Percentiles rank a stretch among this genome's conserved stretches.
phyloP scores from a whole-genome alignment of 2,888 invertebrate species.

The Aethes cnicana region DNA sequence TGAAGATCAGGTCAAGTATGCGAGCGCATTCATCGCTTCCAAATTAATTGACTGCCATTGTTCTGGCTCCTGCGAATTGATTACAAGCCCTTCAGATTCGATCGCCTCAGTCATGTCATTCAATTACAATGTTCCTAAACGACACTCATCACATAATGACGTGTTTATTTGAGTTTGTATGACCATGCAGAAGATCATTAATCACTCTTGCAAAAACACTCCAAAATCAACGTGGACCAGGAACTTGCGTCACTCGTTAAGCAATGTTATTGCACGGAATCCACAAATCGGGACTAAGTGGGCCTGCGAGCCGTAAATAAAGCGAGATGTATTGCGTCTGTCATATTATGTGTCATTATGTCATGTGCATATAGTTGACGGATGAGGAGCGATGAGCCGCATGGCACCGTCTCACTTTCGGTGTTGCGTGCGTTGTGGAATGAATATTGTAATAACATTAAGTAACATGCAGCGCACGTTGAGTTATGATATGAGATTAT shows the following conservation, averaged over 20 bases:
- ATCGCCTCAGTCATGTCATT: too few species aligned
- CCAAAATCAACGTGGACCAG: slow-evolving; percentile 22
- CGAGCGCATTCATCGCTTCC: background rate
- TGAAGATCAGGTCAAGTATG: slow-evolving; percentile 10
- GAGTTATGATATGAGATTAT: too few species aligned
- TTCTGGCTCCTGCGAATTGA: background rate
- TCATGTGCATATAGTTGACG: slow-evolving; percentile 24
- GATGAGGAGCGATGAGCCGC: slow-evolving; percentile 11
- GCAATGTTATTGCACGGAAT: slow-evolving; percentile 21
- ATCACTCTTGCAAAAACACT: slow-evolving; percentile 21
- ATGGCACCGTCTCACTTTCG: slow-evolving; percentile 3
- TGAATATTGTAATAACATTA: background rate
- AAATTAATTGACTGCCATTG: slow-evolving; percentile 1
- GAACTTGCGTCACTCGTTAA: slow-evolving; percentile 22
- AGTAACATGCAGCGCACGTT: background rate
- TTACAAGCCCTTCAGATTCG: background rate
- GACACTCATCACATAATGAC: background rate
- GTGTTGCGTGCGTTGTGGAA: slow-evolving; percentile 1
- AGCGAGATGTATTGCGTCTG: slow-evolving; percentile 16
- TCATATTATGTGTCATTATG: slow-evolving; percentile 21
- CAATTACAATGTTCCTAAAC: background rate
- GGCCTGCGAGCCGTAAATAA: slow-evolving; percentile 3
- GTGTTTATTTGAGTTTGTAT: slow-evolving; percentile 4
- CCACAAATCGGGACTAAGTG: slow-evolving; percentile 14
- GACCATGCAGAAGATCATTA: slow-evolving; percentile 16